Evolutionary conservation across 2,113 vertebrate species (phyloP).

Genomic region (Narcine bancroftii): DNA sequence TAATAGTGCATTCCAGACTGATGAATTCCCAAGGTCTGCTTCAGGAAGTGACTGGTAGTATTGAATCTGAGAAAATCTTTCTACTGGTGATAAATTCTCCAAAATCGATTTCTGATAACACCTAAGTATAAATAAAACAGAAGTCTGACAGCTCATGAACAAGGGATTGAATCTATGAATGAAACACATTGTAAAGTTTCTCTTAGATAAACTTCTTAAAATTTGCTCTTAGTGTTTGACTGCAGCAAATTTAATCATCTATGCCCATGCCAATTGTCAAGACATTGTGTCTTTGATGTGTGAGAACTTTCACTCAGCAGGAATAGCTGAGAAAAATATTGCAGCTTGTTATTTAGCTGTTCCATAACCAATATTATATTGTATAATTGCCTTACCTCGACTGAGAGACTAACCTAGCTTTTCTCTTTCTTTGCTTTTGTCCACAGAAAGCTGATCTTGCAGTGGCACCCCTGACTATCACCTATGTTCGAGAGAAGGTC

Average conservation of each 20-base stretch:
- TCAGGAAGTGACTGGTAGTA: neutral
- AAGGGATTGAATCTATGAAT: neutral
- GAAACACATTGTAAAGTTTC: neutral
- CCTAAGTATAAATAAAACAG: neutral
- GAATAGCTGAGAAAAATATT: neutral
- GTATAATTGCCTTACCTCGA: conserved; percentile 45
- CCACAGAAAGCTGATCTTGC: conserved; percentile 98
- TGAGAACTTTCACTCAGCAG: neutral
- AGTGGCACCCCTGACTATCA: conserved; percentile 94
- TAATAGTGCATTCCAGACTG: neutral
- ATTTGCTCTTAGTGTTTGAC: neutral
- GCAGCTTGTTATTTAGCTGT: neutral
- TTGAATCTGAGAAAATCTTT: neutral
- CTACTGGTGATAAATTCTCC: neutral
- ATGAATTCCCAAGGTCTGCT: neutral
- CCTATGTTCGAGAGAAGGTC: conserved; percentile 94
- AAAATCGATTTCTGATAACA: neutral
- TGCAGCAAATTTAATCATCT: neutral
- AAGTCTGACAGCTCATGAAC: neutral
- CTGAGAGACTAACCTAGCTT: conserved; percentile 55
- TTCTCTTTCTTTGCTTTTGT: conserved; percentile 61
- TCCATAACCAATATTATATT: neutral
- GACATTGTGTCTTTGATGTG: neutral
- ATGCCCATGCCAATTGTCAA: neutral
- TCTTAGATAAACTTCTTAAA: neutral